These are phyloP conservation scores for Oxyscelio sp. DNA, from an alignment of 2,888 invertebrate species.

Conservation along the genomic window DNA sequence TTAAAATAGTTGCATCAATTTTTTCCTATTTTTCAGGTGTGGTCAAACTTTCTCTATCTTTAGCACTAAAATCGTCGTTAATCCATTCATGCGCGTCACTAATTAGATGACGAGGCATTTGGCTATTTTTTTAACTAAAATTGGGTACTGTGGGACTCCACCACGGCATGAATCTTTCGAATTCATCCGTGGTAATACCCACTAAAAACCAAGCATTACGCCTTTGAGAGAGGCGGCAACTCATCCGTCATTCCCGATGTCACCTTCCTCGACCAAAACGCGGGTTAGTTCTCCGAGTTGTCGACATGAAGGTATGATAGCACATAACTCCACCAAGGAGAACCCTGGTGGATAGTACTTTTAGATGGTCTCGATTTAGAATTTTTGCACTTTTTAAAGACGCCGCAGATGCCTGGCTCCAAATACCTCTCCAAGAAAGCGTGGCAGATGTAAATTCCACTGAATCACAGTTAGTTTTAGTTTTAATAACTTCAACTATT, in stretches of 20 bases:
- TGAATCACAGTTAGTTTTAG: neutral
- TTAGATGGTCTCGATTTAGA: conserved; percentile 7
- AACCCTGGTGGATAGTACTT: conserved; percentile 45
- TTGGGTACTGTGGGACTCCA: neutral
- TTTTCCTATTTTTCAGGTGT: too few species aligned
- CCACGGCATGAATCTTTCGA: neutral
- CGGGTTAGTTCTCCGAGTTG: neutral
- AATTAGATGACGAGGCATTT: too few species aligned
- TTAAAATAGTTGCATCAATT: too few species aligned
- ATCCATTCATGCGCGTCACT: too few species aligned
- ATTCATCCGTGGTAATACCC: neutral
- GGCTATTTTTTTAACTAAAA: too few species aligned
- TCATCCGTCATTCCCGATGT: neutral
- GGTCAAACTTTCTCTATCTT: too few species aligned
- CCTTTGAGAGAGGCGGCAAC: conserved; percentile 11
- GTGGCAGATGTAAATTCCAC: conserved; percentile 60
- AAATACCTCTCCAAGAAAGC: conserved; percentile 70
- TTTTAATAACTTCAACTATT: neutral
- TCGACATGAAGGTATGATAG: neutral
- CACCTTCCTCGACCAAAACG: too few species aligned
- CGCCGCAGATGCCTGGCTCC: conserved; percentile 48
- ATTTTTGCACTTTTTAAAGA: conserved; percentile 3
- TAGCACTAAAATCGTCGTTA: too few species aligned
- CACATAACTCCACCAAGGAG: conserved; percentile 29
- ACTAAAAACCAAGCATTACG: conserved; percentile 11